Base-by-base conservation (phyloP, 2,888 invertebrate genomes). In the Rhorus exstirpatorius region DNA sequence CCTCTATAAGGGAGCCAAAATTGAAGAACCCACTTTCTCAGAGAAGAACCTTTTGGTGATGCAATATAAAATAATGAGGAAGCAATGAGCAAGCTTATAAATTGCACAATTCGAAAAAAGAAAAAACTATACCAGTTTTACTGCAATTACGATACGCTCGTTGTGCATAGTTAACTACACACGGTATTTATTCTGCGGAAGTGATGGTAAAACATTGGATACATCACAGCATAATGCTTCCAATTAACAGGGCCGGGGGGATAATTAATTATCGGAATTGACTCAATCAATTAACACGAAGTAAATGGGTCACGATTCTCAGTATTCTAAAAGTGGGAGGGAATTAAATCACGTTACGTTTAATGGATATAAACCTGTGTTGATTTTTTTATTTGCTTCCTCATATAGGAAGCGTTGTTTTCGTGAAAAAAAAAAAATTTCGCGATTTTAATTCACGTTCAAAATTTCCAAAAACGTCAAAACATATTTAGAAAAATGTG, bases 241-340 rank as follows among this genome's bases (percentile, higher is more conserved):
- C n/a, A 87, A 87, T 83, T 83, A 74, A 31, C n/a, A 51, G 74
- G 74, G 74, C 46, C 12, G 70, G 75, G 71, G 51, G 65, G 65
- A 83, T 58, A 84, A 85, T 84, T 77, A 83, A 77, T 24, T 41
- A 49, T 58, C 74, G 58, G 85, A 85, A 86, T 86, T 81, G 81
- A 65, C 41, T 65, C 77, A 60, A 87, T 88, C 83, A 85, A 87
- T 86, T 83, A 84, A 63, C 63, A 75, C 55, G 72, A 79, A 83
- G 75, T 55, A 55, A 55, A 26, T 35, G 24, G 10, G 35, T 41
- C 17, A 49, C 55, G 55, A 46, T 61, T 53, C 49, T 58, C 17
- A 19, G 46, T 61, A 26, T 61, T 60, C 68, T 38, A 31, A 21
- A 21, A 63, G 35, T 6, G 53, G 41, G 65, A 72, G 12, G 44